Base-by-base conservation (phyloP, 2,888 invertebrate genomes). In the Hyalella azteca region DNA sequence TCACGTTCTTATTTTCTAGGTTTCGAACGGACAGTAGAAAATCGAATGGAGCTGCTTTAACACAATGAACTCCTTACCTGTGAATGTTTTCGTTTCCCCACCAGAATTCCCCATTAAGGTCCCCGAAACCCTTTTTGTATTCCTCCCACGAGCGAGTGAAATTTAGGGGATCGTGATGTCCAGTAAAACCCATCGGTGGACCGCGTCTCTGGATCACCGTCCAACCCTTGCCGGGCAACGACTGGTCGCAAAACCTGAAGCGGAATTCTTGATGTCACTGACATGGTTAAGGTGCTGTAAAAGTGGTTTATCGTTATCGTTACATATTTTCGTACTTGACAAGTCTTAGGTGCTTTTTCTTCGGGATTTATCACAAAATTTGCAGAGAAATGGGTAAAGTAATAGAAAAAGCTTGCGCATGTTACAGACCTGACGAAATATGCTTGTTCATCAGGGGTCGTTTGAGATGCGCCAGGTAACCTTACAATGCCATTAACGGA, bases 71-170 rank as follows among this genome's bases (percentile, higher is more conserved):
- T n/a, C 1, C 78, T 73, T 26, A 81, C 84, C 81, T 86, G 85
- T 90, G 89, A 73, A 91, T 88, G 80, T 89, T 89, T 78, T 91
- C 90, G 86, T 91, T 91, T 5, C 93, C 93, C 29, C 93, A 89
- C 91, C 93, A 93, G 87, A 92, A 93, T 86, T 93, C 93, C 40
- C 87, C 87, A 0, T 91, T 91, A 29, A 93, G 87, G 86, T 93
- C 92, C 15, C 93, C 93, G 86, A 93, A 93, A 11, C 93, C 75
- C 11, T n/a, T 87, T 85, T 91, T 91, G 86, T 93, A 93, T 73
- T 92, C 91, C 0, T 89, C 86, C 93, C 92, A 93, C 75, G 89
- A 87, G 85, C 91, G 90, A 85, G 91, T 91, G 86, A 93, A 93
- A 85, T 91, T 92, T 19, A 13, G n/a, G 2, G 75, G 75, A 0